A percentile compares a stretch with the other conserved stretches of the same genome.
phyloP scores from a whole-genome alignment of 2,888 invertebrate species.

The Rhynchonema sp. region DNA sequence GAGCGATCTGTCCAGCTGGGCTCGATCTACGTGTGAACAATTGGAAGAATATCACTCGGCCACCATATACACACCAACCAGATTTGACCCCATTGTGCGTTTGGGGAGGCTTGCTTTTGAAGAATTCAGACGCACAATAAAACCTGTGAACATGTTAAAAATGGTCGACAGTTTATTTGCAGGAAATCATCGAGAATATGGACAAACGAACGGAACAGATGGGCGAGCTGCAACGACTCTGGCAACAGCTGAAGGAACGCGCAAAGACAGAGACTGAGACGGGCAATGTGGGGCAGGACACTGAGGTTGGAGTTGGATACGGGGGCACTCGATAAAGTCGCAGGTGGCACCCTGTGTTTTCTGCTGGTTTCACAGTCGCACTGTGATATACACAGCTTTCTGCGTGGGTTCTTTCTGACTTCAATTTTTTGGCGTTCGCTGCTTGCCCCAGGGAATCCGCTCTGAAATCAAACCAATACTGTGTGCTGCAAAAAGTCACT shows the following conservation, averaged over 20 bases:
- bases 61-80: slow-evolving; percentile 21
- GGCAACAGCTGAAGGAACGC: not conserved
- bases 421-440: too few species aligned
- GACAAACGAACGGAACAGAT: not conserved
- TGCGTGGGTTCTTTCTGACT: too few species aligned
- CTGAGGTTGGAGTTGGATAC: too few species aligned
- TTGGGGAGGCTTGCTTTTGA: not conserved
- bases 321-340: too few species aligned
- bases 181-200: not conserved
- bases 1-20: slow-evolving; percentile 22
- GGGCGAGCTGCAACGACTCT: not conserved
- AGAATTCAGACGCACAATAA: not conserved
- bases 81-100: slow-evolving; percentile 7
- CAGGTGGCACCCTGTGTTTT: too few species aligned
- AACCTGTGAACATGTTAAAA: too few species aligned
- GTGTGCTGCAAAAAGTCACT: too few species aligned
- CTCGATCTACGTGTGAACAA: slow-evolving; percentile 17
- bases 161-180: too few species aligned
- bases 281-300: not conserved
- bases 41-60: slow-evolving; percentile 22
- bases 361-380: too few species aligned
- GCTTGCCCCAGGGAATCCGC: too few species aligned
- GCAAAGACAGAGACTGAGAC: not conserved
- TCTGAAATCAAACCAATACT: too few species aligned
- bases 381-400: too few species aligned